These are phyloP conservation scores for Xiphophorus couchianus DNA, from an alignment of 2,113 vertebrate species.

Conservation along the genomic window DNA sequence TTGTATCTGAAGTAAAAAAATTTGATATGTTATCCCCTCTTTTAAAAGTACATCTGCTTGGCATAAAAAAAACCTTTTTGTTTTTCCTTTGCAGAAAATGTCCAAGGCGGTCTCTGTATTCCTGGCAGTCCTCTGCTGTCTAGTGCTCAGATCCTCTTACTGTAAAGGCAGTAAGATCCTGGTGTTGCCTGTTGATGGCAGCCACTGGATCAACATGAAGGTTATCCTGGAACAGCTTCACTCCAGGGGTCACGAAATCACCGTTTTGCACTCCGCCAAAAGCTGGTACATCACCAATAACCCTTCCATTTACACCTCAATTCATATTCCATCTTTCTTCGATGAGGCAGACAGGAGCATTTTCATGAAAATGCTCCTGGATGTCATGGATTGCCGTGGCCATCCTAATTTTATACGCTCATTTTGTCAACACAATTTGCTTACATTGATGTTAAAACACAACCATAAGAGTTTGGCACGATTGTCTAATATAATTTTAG, in stretches of 20 bases:
- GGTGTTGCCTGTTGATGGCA: constrained; percentile 80
- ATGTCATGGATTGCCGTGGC: constrained; percentile 49
- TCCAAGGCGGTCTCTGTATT: background rate
- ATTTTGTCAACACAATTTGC: constrained; percentile 45
- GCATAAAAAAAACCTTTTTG: too few relatives aligned
- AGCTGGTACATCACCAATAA: constrained; percentile 72
- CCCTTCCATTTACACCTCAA: constrained; percentile 59
- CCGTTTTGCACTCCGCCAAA: constrained; percentile 70
- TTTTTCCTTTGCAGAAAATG: background rate
- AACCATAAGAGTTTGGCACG: constrained; percentile 37
- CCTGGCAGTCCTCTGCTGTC: constrained; percentile 29
- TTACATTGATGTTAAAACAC: fast-evolving
- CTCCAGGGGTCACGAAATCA: constrained; percentile 77
- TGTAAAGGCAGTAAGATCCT: constrained; percentile 74
- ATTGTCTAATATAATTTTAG: constrained; percentile 49
- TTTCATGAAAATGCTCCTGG: constrained; percentile 55
- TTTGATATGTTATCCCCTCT: too few relatives aligned
- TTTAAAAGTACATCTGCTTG: too few relatives aligned
- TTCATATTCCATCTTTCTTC: constrained; percentile 20
- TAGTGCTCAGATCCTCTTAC: constrained; percentile 19
- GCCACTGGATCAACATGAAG: constrained; percentile 85
- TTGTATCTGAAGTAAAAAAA: too few relatives aligned
- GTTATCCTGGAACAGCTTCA: constrained; percentile 79
- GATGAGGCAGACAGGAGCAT: constrained; percentile 29
- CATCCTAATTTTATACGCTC: constrained; percentile 30